Conservation (phyloP, 2,888 invertebrate species). For the Euplagia quadripunctaria region DNA sequence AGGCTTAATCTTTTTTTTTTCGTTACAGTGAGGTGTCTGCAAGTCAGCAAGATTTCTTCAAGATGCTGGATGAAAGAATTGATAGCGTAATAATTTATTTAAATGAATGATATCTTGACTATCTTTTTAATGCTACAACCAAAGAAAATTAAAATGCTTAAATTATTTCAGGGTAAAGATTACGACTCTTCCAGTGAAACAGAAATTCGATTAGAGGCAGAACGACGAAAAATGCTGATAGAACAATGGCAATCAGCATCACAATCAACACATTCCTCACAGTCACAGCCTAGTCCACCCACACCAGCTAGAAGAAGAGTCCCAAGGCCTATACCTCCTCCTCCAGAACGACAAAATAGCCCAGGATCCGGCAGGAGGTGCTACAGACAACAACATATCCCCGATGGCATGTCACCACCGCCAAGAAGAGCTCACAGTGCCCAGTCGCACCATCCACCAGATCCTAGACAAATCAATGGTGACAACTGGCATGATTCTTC, state of each 20-base stretch:
- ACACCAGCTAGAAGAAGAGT: constrained; percentile 76
- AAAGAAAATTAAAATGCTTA: neutral
- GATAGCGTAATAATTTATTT: constrained; percentile 89
- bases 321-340: constrained; percentile 68
- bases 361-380: constrained; percentile 73
- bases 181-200: constrained; percentile 93
- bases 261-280: constrained; percentile 79
- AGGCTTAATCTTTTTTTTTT: constrained; percentile 15
- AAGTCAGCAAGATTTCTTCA: constrained; percentile 97
- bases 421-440: constrained; percentile 77
- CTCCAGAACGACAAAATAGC: constrained; percentile 77
- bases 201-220: constrained; percentile 90
- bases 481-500: constrained; percentile 79
- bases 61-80: constrained; percentile 97
- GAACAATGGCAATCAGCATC: constrained; percentile 93
- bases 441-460: constrained; percentile 73
- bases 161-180: constrained; percentile 90
- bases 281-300: constrained; percentile 74
- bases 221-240: constrained; percentile 89
- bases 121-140: neutral
- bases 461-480: constrained; percentile 73
- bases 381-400: constrained; percentile 74
- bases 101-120: neutral
- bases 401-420: constrained; percentile 80
- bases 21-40: constrained; percentile 94